Evolutionary conservation across 2,797 vertebrate genomes (phyloP), one percentile per base, ranked within the genome.

Genomic region (Sebastes minor): DNA sequence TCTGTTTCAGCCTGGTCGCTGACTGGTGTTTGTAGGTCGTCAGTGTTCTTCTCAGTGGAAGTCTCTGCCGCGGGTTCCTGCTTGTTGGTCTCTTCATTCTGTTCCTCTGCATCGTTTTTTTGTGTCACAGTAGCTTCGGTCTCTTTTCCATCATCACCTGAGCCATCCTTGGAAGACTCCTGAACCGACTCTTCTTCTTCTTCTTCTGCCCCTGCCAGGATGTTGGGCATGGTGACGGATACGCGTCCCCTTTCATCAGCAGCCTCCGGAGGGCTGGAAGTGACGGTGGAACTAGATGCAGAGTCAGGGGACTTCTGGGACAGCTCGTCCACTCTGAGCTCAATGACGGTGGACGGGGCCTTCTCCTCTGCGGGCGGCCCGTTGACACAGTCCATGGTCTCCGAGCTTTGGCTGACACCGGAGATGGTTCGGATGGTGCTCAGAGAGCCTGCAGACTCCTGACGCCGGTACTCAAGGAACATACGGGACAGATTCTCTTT

Each of bases 401-500:
- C 95, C 3, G 89, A 83, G 82, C 92, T 94, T 14, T 91, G 92
- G 81, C 94, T 96, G 84, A 86, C 71, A 33, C 94, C 96, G 70
- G 96, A 97, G 56, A 98, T 71, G 2, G 96, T 96, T 87, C 94
- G 95, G 84, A 97, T 33, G 2, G 3, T 5, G 66, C 86, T 89
- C 57, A 95, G 91, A 35, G 87, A 93, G 83, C 81, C 71, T 0
- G 67, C 28, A 8, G 93, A 92, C 66, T 88, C 95, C 85, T 94
- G 96, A 8, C 82, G 95, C 87, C 98, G 97, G 92, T 98, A 98
- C 78, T 98, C 97, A 22, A 89, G 95, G 88, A 98, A 99, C 90
- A 97, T 95, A 74, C 65, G 95, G 69, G 97, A 96, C 88, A 99
- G 94, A 78, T 90, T 98, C 69, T 98, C 97, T 86, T 97, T 99